Percentiles rank a stretch among this genome's conserved stretches.
Conservation (phyloP, 2,113 vertebrate species). For the Numida meleagris region DNA sequence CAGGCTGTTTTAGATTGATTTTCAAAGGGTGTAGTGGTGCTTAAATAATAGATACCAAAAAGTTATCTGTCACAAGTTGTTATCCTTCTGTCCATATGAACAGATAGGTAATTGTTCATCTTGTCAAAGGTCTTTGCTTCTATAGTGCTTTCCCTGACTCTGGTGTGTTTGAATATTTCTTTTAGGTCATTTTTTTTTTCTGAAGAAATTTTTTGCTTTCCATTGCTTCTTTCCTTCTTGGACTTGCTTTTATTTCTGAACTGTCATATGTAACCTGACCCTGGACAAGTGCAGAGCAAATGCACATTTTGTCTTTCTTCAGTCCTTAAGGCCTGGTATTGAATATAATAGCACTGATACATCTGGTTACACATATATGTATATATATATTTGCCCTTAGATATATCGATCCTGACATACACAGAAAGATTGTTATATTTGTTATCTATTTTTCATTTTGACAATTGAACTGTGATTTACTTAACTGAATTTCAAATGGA, state of each 20-base stretch:
- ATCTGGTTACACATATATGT: neutral
- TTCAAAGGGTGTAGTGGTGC: neutral
- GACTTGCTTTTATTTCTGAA: neutral
- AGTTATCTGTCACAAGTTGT: neutral
- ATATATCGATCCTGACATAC: neutral
- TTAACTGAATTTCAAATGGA: neutral
- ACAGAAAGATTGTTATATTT: neutral
- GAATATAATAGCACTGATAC: neutral
- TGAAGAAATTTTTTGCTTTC: neutral
- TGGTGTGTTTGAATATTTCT: neutral
- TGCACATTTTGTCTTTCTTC: neutral
- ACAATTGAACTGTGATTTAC: neutral
- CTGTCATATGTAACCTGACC: neutral
- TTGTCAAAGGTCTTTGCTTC: neutral
- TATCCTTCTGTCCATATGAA: fast-evolving
- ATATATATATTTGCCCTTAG: neutral
- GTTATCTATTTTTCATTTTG: neutral
- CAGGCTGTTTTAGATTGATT: neutral
- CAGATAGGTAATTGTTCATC: neutral
- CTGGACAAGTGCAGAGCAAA: neutral
- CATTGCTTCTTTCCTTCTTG: neutral
- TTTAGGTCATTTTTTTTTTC: neutral
- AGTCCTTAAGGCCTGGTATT: neutral
- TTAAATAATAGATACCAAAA: neutral
- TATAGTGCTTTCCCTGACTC: neutral